Evolutionary conservation across 2,113 vertebrate species (phyloP).

Genomic region (Albula glossodonta): DNA sequence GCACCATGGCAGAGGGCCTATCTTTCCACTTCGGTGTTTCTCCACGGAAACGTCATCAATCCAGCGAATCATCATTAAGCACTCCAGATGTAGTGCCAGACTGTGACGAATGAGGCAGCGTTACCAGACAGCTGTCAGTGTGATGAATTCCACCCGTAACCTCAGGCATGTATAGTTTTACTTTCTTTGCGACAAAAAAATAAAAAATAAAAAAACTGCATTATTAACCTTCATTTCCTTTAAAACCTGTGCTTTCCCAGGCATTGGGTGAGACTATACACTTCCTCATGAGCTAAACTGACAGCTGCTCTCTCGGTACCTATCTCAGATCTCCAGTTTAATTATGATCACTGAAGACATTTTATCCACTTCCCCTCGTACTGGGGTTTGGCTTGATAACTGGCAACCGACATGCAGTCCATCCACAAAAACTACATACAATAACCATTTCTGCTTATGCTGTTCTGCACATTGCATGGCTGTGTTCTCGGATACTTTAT

Average conservation of each 20-base stretch:
- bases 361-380: background rate
- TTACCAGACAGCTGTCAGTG: background rate
- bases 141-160: background rate
- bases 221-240: background rate
- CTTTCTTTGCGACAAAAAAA: background rate
- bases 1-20: background rate
- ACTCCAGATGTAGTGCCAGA: background rate
- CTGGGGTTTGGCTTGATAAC: background rate
- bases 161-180: background rate
- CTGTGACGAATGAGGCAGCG: background rate
- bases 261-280: background rate
- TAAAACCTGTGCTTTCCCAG: background rate
- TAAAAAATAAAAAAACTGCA: background rate
- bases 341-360: background rate
- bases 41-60: background rate
- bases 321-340: background rate
- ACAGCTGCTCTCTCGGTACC: background rate
- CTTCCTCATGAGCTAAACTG: background rate
- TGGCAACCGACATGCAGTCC: background rate
- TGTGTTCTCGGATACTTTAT: background rate
- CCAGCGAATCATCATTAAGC: background rate
- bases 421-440: background rate
- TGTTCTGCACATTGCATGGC: background rate
- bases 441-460: background rate
- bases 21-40: background rate